phyloP scores from a whole-genome alignment of 2,888 invertebrate genomes.

The Eupsilia transversa region DNA sequence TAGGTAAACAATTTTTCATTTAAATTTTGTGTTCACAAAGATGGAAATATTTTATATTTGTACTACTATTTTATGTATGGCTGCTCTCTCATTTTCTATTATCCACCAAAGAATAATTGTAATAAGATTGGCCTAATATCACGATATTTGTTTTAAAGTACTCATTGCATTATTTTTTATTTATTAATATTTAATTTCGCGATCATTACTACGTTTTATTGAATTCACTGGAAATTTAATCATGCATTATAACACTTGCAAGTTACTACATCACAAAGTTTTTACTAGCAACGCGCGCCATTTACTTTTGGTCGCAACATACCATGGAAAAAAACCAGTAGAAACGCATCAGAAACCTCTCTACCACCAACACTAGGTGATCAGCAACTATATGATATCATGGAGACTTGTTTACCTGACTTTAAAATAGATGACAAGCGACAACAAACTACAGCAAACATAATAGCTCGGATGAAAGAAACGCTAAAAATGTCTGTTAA shows the following conservation, averaged over 20 bases:
- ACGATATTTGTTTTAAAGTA: not conserved
- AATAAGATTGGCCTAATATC: not conserved
- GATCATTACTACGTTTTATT: not conserved
- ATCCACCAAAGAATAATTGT: not conserved
- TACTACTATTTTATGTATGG: not conserved
- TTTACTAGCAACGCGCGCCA: conserved; percentile 48
- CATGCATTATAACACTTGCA: not conserved
- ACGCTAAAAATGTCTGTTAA: not conserved
- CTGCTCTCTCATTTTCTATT: not conserved
- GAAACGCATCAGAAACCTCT: conserved; percentile 16
- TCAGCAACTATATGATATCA: conserved; percentile 47
- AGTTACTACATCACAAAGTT: conserved; percentile 44
- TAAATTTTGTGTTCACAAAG: not conserved
- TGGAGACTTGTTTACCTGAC: conserved; percentile 38
- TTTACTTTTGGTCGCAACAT: conserved; percentile 79
- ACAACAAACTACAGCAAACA: conserved; percentile 1
- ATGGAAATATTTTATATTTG: not conserved
- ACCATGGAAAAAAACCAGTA: conserved; percentile 76
- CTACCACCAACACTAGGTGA: conserved; percentile 61
- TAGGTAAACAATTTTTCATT: conserved; percentile 2
- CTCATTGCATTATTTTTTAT: not conserved
- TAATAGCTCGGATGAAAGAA: conserved; percentile 23
- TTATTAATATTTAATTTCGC: not conserved
- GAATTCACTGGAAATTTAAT: not conserved
- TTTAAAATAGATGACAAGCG: conserved; percentile 3